A percentile compares a stretch with the other conserved stretches of the same genome.
Evolutionary conservation across 92 coral and sea anemone species (phyloP).

Genomic region (Porites evermanni): DNA sequence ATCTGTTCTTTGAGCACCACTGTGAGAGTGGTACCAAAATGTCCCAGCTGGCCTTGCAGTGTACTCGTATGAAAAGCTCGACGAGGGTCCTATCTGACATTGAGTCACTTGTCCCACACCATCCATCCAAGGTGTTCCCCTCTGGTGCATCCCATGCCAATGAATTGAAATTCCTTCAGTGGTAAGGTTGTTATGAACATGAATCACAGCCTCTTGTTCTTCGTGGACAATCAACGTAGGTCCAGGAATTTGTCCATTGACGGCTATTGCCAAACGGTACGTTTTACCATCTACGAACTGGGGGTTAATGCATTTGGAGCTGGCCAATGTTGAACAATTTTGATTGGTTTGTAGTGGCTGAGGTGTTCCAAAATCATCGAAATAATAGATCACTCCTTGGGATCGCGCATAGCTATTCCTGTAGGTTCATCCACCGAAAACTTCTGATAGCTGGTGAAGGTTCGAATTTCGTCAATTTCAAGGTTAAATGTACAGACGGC

Average conservation of each 20-base stretch:
- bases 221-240: slow-evolving; percentile 78
- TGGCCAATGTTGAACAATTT: slow-evolving; percentile 25
- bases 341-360: not conserved
- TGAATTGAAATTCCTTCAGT: slow-evolving; percentile 72
- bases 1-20: slow-evolving; percentile 79
- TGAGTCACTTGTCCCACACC: slow-evolving; percentile 83
- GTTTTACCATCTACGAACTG: slow-evolving; percentile 64
- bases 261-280: slow-evolving; percentile 63
- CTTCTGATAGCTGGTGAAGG: slow-evolving; percentile 20
- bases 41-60: slow-evolving; percentile 83
- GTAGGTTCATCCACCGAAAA: slow-evolving; percentile 25
- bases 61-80: slow-evolving; percentile 74
- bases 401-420: not conserved
- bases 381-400: slow-evolving; percentile 26
- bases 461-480: slow-evolving; percentile 2
- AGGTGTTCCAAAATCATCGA: not conserved
- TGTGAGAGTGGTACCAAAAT: slow-evolving; percentile 91
- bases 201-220: slow-evolving; percentile 60
- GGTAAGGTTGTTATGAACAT: slow-evolving; percentile 63
- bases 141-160: slow-evolving; percentile 5
- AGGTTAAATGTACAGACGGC: slow-evolving; percentile 32
- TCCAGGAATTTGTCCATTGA: slow-evolving; percentile 84
- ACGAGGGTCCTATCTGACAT: slow-evolving; percentile 63
- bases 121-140: slow-evolving; percentile 80
- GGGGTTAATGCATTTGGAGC: slow-evolving; percentile 44